Percentiles rank a stretch among this genome's conserved stretches.
Conservation (phyloP, 1,140 invertebrate species). For the Drosophila gunungcola region DNA sequence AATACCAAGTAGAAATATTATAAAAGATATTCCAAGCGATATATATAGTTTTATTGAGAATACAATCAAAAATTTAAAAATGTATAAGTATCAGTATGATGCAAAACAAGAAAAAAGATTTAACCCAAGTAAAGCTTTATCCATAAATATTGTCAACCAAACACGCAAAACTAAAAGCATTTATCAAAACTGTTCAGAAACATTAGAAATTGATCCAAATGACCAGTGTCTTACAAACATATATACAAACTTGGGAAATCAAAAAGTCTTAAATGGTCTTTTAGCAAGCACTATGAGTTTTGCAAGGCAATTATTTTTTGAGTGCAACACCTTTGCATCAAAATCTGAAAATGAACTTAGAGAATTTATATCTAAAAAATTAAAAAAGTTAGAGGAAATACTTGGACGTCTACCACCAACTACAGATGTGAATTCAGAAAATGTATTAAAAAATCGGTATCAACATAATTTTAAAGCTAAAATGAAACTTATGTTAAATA, state of each 20-base stretch:
- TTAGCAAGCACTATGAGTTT: constrained; percentile 43
- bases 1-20: constrained; percentile 2
- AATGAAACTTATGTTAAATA: constrained; percentile 30
- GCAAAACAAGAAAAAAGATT: not conserved
- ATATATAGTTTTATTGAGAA: constrained; percentile 55
- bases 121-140: not conserved
- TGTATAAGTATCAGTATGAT: constrained; percentile 6
- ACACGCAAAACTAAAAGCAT: not conserved
- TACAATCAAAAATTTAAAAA: constrained; percentile 41
- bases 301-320: constrained; percentile 58
- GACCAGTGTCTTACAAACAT: constrained; percentile 59
- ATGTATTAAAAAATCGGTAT: constrained; percentile 8
- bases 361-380: constrained; percentile 36
- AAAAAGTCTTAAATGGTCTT: constrained; percentile 11
- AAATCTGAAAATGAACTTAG: constrained; percentile 49
- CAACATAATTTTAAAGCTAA: constrained; percentile 50
- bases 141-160: not conserved
- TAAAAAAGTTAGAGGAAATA: constrained; percentile 43
- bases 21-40: constrained; percentile 21
- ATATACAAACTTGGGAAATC: constrained; percentile 31
- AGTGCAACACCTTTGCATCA: constrained; percentile 37
- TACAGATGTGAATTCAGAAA: not conserved
- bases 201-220: constrained; percentile 44
- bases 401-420: constrained; percentile 1
- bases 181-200: constrained; percentile 49